phyloP scores from a whole-genome alignment of 2,113 vertebrate genomes.

The Terrapene triunguis region DNA sequence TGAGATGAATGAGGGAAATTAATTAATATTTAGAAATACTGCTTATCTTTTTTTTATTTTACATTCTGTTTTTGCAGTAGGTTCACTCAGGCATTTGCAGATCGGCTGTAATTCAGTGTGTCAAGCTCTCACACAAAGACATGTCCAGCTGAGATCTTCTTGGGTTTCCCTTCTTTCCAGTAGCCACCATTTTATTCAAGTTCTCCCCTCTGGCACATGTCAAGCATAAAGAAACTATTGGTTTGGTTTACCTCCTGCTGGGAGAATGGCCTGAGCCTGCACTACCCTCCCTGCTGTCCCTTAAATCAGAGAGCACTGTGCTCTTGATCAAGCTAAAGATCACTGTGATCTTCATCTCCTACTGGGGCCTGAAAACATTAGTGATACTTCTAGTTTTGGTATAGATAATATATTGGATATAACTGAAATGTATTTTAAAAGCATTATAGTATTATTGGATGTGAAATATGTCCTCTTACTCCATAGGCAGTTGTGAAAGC shows the following conservation, averaged over 20 bases:
- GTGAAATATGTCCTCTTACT: background rate
- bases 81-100: constrained; percentile 21
- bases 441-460: background rate
- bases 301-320: background rate
- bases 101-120: background rate
- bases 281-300: background rate
- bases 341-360: background rate
- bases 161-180: background rate
- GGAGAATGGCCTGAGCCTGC: fast-evolving
- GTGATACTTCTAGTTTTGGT: background rate
- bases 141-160: background rate
- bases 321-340: background rate
- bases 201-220: background rate
- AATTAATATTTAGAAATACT: constrained; percentile 71
- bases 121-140: background rate
- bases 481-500: background rate
- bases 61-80: constrained; percentile 19
- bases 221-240: background rate
- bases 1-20: constrained; percentile 59
- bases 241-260: background rate
- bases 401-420: background rate
- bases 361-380: background rate
- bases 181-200: background rate
- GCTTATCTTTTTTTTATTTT: constrained; percentile 44
- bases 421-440: background rate